Evolutionary conservation across 1,140 invertebrate genomes (phyloP).

Genomic region (Leguminivora glycinivorella): DNA sequence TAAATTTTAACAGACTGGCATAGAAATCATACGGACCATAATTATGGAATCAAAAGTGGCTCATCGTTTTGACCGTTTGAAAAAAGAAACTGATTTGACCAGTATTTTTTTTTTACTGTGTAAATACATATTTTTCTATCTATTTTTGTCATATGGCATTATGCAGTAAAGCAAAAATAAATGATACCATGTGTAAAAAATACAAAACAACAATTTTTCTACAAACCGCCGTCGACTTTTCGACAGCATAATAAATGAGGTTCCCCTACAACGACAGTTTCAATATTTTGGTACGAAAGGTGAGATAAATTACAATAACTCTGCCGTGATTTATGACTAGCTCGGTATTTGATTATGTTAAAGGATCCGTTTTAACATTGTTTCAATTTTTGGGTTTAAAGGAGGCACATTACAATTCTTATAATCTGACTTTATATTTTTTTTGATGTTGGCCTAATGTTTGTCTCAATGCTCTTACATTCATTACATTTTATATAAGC

Average conservation of each 20-base stretch:
- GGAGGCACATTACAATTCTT: not conserved
- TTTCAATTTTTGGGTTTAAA: not conserved
- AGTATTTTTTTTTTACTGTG: no score
- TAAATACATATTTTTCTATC: not conserved
- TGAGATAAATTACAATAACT: slow-evolving; percentile 28
- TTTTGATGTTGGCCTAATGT: no score
- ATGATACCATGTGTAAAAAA: slow-evolving; percentile 1
- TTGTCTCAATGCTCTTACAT: no score
- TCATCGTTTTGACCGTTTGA: not conserved
- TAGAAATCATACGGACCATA: no score
- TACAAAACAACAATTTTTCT: slow-evolving; percentile 8
- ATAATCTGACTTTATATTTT: not conserved
- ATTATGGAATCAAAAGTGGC: no score
- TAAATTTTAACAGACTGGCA: no score
- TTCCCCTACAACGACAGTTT: slow-evolving; percentile 17
- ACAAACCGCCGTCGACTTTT: slow-evolving; percentile 26
- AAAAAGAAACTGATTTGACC: no score
- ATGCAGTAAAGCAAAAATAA: not conserved
- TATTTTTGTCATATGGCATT: slow-evolving; percentile 1
- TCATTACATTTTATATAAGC: no score
- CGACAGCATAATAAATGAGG: slow-evolving; percentile 23
- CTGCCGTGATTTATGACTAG: slow-evolving; percentile 22
- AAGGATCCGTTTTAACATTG: not conserved
- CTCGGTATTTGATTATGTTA: slow-evolving; percentile 9
- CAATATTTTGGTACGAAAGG: slow-evolving; percentile 27